These are phyloP conservation scores for Phodopus roborovskii DNA, from an alignment of 2,113 vertebrate species.

Conservation along the genomic window DNA sequence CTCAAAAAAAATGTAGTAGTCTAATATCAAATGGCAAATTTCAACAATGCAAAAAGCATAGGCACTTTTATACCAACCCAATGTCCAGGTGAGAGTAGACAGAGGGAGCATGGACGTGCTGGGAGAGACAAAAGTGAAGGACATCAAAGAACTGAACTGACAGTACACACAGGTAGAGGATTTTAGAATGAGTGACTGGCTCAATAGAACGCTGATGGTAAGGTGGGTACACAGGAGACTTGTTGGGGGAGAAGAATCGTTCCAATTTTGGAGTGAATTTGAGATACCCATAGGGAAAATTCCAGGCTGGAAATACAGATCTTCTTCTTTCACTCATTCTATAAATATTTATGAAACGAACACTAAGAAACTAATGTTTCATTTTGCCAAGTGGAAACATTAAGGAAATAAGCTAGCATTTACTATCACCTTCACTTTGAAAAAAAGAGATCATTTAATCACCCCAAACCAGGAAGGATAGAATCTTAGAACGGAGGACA, in stretches of 20 bases:
- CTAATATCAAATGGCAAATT: background rate
- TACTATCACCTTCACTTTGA: background rate
- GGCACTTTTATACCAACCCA: background rate
- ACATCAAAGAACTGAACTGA: background rate
- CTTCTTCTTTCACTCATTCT: slow-evolving; percentile 25
- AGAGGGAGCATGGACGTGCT: background rate
- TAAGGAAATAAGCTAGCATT: background rate
- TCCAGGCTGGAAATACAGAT: slow-evolving; percentile 10
- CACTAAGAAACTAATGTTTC: slow-evolving; percentile 36
- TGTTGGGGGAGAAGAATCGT: background rate
- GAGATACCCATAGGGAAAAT: background rate
- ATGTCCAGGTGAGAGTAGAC: background rate
- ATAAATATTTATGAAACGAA: slow-evolving; percentile 3
- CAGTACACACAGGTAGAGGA: background rate
- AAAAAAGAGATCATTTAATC: slow-evolving; percentile 38
- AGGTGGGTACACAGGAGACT: background rate
- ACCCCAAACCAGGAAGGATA: background rate
- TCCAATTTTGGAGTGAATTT: slow-evolving; percentile 17
- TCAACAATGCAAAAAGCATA: background rate
- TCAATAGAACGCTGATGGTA: background rate
- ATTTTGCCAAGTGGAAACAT: background rate
- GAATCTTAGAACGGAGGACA: slow-evolving; percentile 20
- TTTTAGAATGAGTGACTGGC: background rate
- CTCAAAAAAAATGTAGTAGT: background rate
- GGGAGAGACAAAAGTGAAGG: background rate